Evolutionary conservation across 2,113 vertebrate genomes (phyloP), one percentile per base, ranked within the genome.

Genomic region (Indicator maculatus): DNA sequence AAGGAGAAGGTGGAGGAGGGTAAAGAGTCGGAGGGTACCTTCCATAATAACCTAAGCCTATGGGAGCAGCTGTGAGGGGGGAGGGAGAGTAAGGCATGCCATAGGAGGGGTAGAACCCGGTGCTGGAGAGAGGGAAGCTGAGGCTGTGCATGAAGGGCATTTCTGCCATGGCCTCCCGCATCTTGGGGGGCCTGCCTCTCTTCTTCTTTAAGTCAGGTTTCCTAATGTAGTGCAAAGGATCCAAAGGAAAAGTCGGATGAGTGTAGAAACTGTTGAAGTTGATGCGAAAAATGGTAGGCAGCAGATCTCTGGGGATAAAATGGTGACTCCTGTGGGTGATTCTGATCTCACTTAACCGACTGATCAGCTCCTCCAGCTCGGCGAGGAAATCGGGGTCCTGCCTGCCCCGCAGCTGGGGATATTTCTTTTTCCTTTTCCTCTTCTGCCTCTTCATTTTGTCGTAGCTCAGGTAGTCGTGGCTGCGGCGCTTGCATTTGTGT

Each of bases 111-210:
- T 99, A 99, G 97, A 99, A 99, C 20, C 98, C 98, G 4, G 98
- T 98, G 38, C 98, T 92, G 69, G 98, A 98, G 39, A 98, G 97
- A 5, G 99, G 99, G 64, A 99, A 99, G 90, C 99, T 99, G 88
- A 99, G 98, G 36, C 99, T 99, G 17, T 99, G 99, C 97, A 99
- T 98, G 86, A 99, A 99, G 8, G 99, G 99, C 98, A 99, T 98
- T 60, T 99, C 99, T 19, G 99, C 98, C 98, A 99, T 98, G 4
- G 99, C 98, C 75, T 99, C 99, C 72, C 98, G 98, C 97, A 99
- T 98, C 93, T 99, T 99, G 4, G 99, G 98, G 8, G 99, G 98
- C 61, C 99, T 98, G 39, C 98, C 98, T 65, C 99, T 98, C 93
- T 99, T 99, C 27, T 97, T 99, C 98, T 97, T 99, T 98, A 98